Percentiles rank a stretch among this genome's conserved stretches.
These are phyloP conservation scores for Heliothis subflexa DNA, from an alignment of 1,140 invertebrate species.

Conservation along the genomic window DNA sequence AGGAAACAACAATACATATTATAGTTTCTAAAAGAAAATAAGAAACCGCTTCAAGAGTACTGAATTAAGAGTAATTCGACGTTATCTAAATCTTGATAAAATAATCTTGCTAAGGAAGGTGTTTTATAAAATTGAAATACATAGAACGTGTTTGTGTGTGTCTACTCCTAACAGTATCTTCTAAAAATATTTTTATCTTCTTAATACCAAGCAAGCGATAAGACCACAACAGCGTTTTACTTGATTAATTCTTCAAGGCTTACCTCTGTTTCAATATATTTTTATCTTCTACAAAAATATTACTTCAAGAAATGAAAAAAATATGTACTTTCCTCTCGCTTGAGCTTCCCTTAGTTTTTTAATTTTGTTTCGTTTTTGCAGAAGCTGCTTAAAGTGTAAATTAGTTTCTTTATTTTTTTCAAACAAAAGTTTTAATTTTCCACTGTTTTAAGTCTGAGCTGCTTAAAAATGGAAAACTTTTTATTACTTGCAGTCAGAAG, in stretches of 20 bases:
- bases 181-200: not conserved
- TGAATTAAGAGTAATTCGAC: too few relatives aligned
- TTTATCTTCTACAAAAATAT: not conserved
- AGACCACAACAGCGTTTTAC: not conserved
- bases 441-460: not conserved
- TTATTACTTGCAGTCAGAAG: too few relatives aligned
- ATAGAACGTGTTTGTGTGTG: too few relatives aligned
- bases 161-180: too few relatives aligned
- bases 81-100: too few relatives aligned
- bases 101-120: too few relatives aligned
- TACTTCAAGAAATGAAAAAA: slow-evolving; percentile 2
- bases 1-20: too few relatives aligned
- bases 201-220: not conserved
- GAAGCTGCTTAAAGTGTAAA: slow-evolving; percentile 24
- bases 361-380: slow-evolving; percentile 19
- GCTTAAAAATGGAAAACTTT: too few relatives aligned
- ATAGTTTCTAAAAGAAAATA: too few relatives aligned
- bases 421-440: not conserved
- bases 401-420: slow-evolving; percentile 15
- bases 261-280: not conserved
- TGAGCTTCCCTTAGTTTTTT: slow-evolving; percentile 12
- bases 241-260: not conserved
- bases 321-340: not conserved
- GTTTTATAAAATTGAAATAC: too few relatives aligned
- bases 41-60: too few relatives aligned